phyloP scores from a whole-genome alignment of 2,113 vertebrate species.

The Coreoperca whiteheadi region DNA sequence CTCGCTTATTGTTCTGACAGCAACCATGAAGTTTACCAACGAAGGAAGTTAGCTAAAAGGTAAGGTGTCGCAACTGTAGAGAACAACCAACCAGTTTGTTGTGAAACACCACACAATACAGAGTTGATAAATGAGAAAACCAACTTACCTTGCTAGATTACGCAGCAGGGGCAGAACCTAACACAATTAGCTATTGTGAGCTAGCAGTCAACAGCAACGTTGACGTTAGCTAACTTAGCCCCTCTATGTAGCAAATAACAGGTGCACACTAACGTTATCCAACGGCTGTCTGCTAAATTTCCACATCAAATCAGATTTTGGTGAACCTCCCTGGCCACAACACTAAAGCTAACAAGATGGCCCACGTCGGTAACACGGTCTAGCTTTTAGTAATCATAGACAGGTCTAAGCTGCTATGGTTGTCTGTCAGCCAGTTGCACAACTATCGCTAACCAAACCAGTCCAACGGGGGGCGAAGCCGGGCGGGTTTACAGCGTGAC shows the following conservation, averaged over 20 bases:
- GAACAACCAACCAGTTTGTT: fast-evolving
- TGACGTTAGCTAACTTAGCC: conserved; percentile 64
- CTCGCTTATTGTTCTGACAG: conserved; percentile 43
- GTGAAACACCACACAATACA: fast-evolving
- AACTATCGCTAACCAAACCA: conserved; percentile 60
- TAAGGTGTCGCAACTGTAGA: neutral
- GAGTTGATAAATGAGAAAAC: neutral
- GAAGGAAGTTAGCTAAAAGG: neutral
- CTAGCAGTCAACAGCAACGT: conserved; percentile 51
- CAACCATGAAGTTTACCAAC: neutral
- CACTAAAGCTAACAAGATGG: fast-evolving
- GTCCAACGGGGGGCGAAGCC: conserved; percentile 25
- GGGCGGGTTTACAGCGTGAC: conserved; percentile 1
- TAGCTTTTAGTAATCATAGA: neutral
- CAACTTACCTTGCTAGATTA: conserved; percentile 63
- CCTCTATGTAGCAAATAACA: conserved; percentile 55
- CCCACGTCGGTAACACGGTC: neutral
- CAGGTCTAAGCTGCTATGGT: neutral
- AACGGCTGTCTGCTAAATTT: neutral
- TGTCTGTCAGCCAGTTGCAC: conserved; percentile 60
- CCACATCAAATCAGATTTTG: neutral
- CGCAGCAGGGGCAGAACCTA: conserved; percentile 44
- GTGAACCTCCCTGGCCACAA: neutral
- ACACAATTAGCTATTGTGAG: conserved; percentile 45
- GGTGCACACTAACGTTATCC: conserved; percentile 49